Conservation (phyloP, 2,888 invertebrate genomes). For the Drosophila meridiana region DNA sequence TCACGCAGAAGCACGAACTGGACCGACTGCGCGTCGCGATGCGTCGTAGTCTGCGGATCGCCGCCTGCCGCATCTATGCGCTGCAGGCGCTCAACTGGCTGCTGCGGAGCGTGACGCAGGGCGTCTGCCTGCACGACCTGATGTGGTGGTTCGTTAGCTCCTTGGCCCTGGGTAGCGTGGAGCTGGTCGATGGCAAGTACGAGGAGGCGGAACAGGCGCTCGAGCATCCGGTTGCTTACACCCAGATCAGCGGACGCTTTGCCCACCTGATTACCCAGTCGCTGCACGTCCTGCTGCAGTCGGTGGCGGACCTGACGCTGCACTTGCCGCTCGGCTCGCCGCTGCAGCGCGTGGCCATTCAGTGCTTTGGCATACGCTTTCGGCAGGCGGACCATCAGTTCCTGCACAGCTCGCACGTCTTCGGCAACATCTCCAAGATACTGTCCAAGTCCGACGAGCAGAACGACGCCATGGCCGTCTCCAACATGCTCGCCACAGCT, state of each 20-base stretch:
- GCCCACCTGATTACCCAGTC: slow-evolving; percentile 89
- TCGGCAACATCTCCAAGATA: slow-evolving; percentile 98
- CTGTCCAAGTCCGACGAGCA: slow-evolving; percentile 95
- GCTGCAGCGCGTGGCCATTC: slow-evolving; percentile 95
- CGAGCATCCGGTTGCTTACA: slow-evolving; percentile 92
- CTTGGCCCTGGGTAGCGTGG: slow-evolving; percentile 88
- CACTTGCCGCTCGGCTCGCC: slow-evolving; percentile 94
- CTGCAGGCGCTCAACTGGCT: slow-evolving; percentile 99
- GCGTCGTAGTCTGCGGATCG: slow-evolving; percentile 93
- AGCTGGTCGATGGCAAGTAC: slow-evolving; percentile 78
- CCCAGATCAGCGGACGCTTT: slow-evolving; percentile 90
- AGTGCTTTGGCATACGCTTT: slow-evolving; percentile 97
- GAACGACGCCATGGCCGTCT: slow-evolving; percentile 85
- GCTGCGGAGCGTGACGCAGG: slow-evolving; percentile 94
- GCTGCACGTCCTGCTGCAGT: slow-evolving; percentile 94
- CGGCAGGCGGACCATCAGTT: slow-evolving; percentile 95
- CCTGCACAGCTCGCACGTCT: slow-evolving; percentile 94
- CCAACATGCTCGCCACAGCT: slow-evolving; percentile 71
- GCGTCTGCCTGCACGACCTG: slow-evolving; percentile 96
- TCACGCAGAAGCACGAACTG: slow-evolving; percentile 93
- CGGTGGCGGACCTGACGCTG: slow-evolving; percentile 96
- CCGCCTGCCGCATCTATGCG: slow-evolving; percentile 93
- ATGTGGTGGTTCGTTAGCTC: slow-evolving; percentile 98
- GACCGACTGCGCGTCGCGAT: slow-evolving; percentile 93
- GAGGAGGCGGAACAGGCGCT: slow-evolving; percentile 82